Percentiles rank a stretch among this genome's conserved stretches.
These are phyloP conservation scores for Sitobion miscanthi DNA, from an alignment of 1,140 invertebrate species.

Conservation along the genomic window DNA sequence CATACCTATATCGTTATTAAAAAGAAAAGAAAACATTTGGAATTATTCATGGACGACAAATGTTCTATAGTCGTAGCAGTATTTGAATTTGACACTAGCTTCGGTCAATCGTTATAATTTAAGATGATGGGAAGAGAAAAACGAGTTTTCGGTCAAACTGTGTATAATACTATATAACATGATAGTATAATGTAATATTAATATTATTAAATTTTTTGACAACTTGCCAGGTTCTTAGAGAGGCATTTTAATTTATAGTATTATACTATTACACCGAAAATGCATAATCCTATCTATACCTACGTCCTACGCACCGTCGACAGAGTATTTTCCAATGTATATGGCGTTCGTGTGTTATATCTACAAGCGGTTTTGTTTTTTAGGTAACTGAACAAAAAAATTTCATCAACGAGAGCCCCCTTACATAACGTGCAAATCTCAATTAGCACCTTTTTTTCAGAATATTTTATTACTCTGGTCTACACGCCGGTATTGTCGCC, in stretches of 20 bases:
- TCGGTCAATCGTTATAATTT: not conserved
- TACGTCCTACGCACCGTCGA: not conserved
- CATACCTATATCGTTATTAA: not conserved
- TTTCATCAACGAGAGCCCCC: not conserved
- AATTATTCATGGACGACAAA: not conserved
- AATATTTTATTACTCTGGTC: not conserved
- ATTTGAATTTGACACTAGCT: not conserved
- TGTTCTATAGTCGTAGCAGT: not conserved
- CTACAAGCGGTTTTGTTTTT: not conserved
- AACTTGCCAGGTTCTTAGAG: not conserved
- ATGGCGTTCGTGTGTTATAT: not conserved
- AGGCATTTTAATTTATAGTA: not conserved
- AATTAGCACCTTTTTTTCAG: conserved; percentile 47
- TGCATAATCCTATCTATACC: not conserved
- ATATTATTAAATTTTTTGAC: not conserved
- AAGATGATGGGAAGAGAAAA: not conserved
- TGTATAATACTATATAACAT: not conserved
- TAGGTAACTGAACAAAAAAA: not conserved
- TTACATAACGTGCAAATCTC: conserved; percentile 25
- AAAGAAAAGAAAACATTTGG: not conserved
- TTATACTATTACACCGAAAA: not conserved
- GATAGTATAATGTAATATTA: not conserved
- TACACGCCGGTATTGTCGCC: conserved; percentile 33
- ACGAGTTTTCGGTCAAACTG: conserved; percentile 25
- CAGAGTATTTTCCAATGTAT: not conserved